These are phyloP conservation scores for Chalcis sispes DNA, from an alignment of 2,888 invertebrate species.

Conservation along the genomic window DNA sequence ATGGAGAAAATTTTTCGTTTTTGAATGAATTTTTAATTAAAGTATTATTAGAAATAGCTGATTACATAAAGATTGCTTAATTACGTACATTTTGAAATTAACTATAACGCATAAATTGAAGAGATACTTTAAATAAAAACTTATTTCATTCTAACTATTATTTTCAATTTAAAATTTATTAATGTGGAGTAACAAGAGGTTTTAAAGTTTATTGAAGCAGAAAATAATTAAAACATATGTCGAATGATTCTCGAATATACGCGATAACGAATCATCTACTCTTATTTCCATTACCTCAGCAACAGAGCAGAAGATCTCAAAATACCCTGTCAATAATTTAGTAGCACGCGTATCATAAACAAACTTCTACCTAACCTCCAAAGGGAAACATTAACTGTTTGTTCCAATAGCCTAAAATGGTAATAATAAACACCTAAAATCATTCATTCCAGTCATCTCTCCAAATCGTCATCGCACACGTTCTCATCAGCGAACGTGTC, in stretches of 20 bases:
- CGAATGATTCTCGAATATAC: not conserved
- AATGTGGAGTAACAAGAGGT: too few species aligned
- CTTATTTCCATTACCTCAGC: not conserved
- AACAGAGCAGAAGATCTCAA: constrained; percentile 23
- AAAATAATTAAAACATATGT: constrained; percentile 28
- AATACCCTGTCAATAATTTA: constrained; percentile 62
- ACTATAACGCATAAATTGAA: too few species aligned
- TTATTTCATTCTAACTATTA: too few species aligned
- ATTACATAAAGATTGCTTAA: too few species aligned
- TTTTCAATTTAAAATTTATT: too few species aligned
- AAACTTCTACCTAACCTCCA: constrained; percentile 61
- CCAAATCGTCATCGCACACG: not conserved
- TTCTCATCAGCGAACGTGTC: constrained; percentile 5
- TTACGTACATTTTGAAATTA: too few species aligned
- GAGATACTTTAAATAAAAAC: too few species aligned
- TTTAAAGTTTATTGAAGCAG: too few species aligned
- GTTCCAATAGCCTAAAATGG: not conserved
- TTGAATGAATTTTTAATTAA: too few species aligned
- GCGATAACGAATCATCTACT: constrained; percentile 4
- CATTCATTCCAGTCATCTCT: not conserved
- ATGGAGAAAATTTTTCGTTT: too few species aligned
- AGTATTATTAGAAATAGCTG: too few species aligned
- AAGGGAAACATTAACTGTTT: not conserved
- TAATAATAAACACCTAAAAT: too few species aligned
- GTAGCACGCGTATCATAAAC: constrained; percentile 58